Evolutionary conservation across 2,113 vertebrate species (phyloP).

Genomic region (Pseudorectes ferrugineus): DNA sequence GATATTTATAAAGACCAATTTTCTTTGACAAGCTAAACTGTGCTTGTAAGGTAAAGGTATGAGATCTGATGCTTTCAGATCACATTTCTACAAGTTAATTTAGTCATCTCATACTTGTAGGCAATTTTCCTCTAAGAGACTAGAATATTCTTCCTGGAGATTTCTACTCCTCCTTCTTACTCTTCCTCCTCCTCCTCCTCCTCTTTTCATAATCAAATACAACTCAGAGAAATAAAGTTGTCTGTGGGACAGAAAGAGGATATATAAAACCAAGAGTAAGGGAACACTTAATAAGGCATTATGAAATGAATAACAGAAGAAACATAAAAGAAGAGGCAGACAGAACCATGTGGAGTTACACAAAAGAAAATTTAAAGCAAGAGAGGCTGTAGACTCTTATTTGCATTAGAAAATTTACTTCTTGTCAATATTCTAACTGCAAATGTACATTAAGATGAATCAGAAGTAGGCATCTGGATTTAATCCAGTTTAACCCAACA

Average conservation of each 20-base stretch:
- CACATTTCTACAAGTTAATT: slow-evolving; percentile 30
- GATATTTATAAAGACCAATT: too few relatives aligned
- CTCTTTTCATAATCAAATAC: background rate
- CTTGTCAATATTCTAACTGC: background rate
- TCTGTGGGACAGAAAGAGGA: background rate
- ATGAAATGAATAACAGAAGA: background rate
- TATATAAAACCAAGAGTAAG: background rate
- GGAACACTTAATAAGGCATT: background rate
- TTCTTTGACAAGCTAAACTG: slow-evolving; percentile 42
- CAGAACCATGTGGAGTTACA: background rate
- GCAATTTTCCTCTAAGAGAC: slow-evolving; percentile 44
- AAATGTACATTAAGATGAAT: background rate
- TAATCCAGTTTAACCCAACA: background rate
- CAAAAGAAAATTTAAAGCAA: background rate
- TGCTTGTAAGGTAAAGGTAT: background rate
- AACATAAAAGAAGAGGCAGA: background rate
- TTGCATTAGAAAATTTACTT: background rate
- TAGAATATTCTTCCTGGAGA: background rate
- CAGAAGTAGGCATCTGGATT: background rate
- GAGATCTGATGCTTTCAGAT: slow-evolving; percentile 17
- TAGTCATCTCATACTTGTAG: slow-evolving; percentile 8
- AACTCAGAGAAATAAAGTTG: background rate
- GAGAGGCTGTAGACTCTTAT: background rate
- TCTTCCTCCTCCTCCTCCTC: background rate
- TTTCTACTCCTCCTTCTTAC: background rate